phyloP scores from a whole-genome alignment of 37 sponge, comb jelly and placozoan species.

The Halisarca cf. caerulea region DNA sequence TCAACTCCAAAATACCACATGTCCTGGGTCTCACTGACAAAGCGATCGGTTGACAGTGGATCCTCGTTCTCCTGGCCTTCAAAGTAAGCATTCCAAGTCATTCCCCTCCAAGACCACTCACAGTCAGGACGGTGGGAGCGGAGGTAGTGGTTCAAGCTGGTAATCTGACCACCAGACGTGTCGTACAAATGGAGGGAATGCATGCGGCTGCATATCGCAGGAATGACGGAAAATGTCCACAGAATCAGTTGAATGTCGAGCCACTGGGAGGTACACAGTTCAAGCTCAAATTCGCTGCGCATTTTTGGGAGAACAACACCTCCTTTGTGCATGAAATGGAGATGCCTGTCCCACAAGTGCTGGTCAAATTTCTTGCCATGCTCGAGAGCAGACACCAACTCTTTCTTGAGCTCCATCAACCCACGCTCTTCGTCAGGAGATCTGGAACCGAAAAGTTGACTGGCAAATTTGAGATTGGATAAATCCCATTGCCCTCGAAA shows the following conservation, averaged over 20 bases:
- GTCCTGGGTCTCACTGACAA: conserved; percentile 79
- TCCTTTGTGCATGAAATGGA: conserved; percentile 78
- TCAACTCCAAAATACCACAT: conserved; percentile 87
- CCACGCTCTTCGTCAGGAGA: conserved; percentile 46
- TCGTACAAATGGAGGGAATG: conserved; percentile 93
- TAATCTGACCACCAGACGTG: conserved; percentile 87
- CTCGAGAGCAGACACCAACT: conserved; percentile 61
- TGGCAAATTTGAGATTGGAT: conserved; percentile 50
- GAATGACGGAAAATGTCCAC: conserved; percentile 50
- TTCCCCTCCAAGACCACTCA: conserved; percentile 87
- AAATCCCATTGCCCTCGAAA: conserved; percentile 37
- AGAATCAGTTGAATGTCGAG: conserved; percentile 88
- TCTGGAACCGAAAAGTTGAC: conserved; percentile 29
- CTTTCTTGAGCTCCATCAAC: conserved; percentile 51
- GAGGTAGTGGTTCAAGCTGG: conserved; percentile 92
- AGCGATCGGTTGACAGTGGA: conserved; percentile 48
- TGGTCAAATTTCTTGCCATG: conserved; percentile 77
- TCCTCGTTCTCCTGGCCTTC: conserved; percentile 60
- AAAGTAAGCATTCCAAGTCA: conserved; percentile 91
- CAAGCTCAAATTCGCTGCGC: conserved; percentile 68
- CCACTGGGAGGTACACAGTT: conserved; percentile 94
- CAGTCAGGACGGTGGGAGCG: conserved; percentile 69
- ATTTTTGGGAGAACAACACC: conserved; percentile 59
- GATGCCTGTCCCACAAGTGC: conserved; percentile 85
- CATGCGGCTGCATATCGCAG: conserved; percentile 38